Base-by-base conservation (phyloP, 2,888 invertebrate genomes). In the Phyto melanocephala region DNA sequence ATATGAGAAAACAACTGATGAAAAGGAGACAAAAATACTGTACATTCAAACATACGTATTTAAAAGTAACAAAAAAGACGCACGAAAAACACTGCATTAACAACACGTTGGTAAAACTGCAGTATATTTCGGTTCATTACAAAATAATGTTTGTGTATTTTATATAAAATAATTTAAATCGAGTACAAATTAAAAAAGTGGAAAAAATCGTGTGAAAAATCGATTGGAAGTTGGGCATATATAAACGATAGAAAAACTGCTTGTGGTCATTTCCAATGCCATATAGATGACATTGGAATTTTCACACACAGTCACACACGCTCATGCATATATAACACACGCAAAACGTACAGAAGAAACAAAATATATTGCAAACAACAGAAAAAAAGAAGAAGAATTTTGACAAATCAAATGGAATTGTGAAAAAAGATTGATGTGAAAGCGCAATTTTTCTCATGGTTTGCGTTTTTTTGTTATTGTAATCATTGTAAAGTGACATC, bases 131-230 rank as follows among this genome's bases (percentile, higher is more conserved):
- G 28, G 7, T 28, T 15, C n/a, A n/a, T n/a, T n/a, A n/a, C n/a
- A n/a, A n/a, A n/a, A n/a, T n/a, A 42, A 15, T 54, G 17, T 60
- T 40, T 22, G 78, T 83, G 72, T 13, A 54, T 56, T 40, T 45
- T 50, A 42, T 58, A 60, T 45, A 70, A 28, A 28, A 28, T 5
- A 28, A 28, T 5, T 6, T 28, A 28, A 28, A 5, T 3, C 6
- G 6, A 35, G 35, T 79, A 20, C 63, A 78, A 35, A 78, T 28
- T 77, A 71, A 75, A 74, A 15, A 35, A 35, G 20, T 47, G 22
- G 15, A 70, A 83, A 79, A 86, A 87, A 89, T 88, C 87, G 88
- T 89, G 88, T 90, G 89, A 90, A 89, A 89, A 89, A 89, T 89
- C 89, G 89, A 89, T 89, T 89, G 89, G 89, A 89, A 89, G 80